A percentile compares a stretch with the other conserved stretches of the same genome.
These are phyloP conservation scores for Drosophila nebulosa DNA, from an alignment of 1,140 invertebrate genomes.

Conservation along the genomic window DNA sequence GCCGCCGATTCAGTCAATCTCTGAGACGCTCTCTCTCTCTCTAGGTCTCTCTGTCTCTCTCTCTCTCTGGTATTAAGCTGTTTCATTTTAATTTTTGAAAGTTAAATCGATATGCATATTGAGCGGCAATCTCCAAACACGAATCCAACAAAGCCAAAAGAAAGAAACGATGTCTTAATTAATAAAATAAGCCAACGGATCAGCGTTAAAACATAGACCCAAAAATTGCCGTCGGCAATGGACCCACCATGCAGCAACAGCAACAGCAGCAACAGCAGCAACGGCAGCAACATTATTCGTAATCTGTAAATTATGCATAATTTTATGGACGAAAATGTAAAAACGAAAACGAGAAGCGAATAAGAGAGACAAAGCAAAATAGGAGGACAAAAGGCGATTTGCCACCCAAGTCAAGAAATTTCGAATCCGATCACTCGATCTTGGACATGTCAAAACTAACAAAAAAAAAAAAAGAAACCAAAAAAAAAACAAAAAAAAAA, in stretches of 20 bases:
- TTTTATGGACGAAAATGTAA: conserved; percentile 51
- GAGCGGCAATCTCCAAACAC: conserved; percentile 66
- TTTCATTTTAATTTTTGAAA: conserved; percentile 50
- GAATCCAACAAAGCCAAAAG: conserved; percentile 51
- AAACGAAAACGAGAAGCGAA: conserved; percentile 15
- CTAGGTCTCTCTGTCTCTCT: neutral
- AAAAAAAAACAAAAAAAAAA: conserved; percentile 31
- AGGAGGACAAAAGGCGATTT: neutral
- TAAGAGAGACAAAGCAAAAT: conserved; percentile 9
- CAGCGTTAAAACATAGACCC: conserved; percentile 12
- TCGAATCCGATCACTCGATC: too few species aligned
- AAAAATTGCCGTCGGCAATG: neutral
- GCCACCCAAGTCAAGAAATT: conserved; percentile 49
- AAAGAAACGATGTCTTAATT: conserved; percentile 59
- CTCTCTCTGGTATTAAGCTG: conserved; percentile 52
- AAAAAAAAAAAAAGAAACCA: conserved; percentile 22
- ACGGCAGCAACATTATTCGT: conserved; percentile 18
- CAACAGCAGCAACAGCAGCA: neutral
- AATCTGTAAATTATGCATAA: conserved; percentile 77
- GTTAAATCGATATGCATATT: conserved; percentile 70
- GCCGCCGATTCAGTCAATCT: conserved; percentile 27
- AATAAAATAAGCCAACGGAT: conserved; percentile 55
- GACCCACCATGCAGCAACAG: conserved; percentile 52
- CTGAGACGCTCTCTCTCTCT: neutral
- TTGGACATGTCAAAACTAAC: conserved; percentile 48